phyloP scores from a whole-genome alignment of 2,888 invertebrate species.

The Zaprionus lineosus region DNA sequence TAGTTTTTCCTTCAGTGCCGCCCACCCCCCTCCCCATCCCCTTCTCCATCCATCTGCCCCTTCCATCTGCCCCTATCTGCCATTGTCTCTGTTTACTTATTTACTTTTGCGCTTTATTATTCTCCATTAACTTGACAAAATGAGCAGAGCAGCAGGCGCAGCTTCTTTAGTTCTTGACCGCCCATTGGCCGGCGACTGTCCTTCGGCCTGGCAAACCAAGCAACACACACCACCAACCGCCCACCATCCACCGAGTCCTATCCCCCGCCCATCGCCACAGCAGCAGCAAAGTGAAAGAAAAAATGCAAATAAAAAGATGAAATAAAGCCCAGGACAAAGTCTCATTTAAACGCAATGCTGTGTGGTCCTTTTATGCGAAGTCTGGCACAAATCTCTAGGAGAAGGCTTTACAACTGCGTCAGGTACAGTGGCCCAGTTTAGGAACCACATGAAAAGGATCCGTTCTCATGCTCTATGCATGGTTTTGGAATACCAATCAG shows the following conservation, averaged over 20 bases:
- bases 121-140: slow-evolving; percentile 77
- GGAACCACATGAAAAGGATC: neutral
- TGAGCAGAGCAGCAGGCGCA: slow-evolving; percentile 47
- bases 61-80: slow-evolving; percentile 27
- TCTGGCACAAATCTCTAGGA: slow-evolving; percentile 4
- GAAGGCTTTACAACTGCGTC: slow-evolving; percentile 3
- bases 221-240: no score
- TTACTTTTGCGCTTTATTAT: slow-evolving; percentile 79
- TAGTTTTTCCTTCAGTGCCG: no score
- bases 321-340: slow-evolving; percentile 34
- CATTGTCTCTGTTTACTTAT: slow-evolving; percentile 68
- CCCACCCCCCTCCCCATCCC: no score
- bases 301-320: slow-evolving; percentile 15
- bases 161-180: slow-evolving; percentile 18
- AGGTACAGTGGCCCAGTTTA: slow-evolving; percentile 11
- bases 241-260: no score
- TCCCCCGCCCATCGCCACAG: no score
- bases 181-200: slow-evolving; percentile 28
- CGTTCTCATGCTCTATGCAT: slow-evolving; percentile 4
- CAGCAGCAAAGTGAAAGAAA: slow-evolving; percentile 11
- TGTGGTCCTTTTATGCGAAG: slow-evolving; percentile 18
- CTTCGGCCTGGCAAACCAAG: no score
- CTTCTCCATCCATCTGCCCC: slow-evolving; percentile 1
- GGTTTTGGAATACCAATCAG: slow-evolving; percentile 35
- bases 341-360: slow-evolving; percentile 28